phyloP scores from a whole-genome alignment of 2,888 invertebrate genomes.

The Andrena haemorrhoa region DNA sequence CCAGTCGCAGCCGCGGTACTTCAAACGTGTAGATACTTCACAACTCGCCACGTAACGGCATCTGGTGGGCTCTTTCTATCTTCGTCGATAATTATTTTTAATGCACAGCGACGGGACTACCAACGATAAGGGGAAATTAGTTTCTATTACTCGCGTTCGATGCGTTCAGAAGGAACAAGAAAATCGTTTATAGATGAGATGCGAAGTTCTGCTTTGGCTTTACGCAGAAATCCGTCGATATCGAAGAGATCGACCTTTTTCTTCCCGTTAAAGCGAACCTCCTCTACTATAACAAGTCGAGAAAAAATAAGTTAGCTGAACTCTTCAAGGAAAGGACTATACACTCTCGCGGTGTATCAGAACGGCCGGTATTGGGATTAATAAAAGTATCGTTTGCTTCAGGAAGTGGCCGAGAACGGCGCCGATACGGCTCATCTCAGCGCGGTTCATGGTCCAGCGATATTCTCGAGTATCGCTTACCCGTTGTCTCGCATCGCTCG shows the following conservation, averaged over 20 bases:
- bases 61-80: background rate
- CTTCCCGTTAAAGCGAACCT: too few species aligned
- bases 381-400: slow-evolving; percentile 46
- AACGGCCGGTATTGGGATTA: background rate
- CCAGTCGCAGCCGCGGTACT: too few species aligned
- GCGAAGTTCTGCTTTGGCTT: too few species aligned
- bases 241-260: too few species aligned
- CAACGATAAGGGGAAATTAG: background rate
- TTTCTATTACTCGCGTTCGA: background rate
- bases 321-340: background rate
- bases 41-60: too few species aligned
- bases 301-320: background rate
- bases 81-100: background rate
- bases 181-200: too few species aligned
- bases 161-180: too few species aligned
- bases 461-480: slow-evolving; percentile 74
- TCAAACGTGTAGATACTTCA: too few species aligned
- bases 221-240: too few species aligned
- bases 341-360: background rate
- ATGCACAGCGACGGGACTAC: background rate
- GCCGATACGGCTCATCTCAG: slow-evolving; percentile 93
- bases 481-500: slow-evolving; percentile 70
- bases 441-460: slow-evolving; percentile 89
- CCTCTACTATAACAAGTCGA: background rate
- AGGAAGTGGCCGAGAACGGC: slow-evolving; percentile 97